phyloP scores from a whole-genome alignment of 2,888 invertebrate genomes.

The Ypsolopha scabrella region DNA sequence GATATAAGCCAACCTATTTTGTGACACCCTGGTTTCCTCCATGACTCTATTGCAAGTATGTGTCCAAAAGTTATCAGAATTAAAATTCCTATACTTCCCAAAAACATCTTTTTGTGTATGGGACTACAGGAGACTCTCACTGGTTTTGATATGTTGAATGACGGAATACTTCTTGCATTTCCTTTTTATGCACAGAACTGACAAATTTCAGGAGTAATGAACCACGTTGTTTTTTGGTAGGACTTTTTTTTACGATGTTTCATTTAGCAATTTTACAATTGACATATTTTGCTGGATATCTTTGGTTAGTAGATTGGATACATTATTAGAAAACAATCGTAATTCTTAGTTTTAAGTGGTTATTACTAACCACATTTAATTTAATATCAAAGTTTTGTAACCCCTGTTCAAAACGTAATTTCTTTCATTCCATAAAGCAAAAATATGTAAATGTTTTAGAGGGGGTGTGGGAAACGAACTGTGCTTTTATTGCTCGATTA shows the following conservation, averaged over 20 bases:
- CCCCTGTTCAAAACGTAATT: conserved; percentile 13
- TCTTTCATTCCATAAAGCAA: conserved; percentile 10
- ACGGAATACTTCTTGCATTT: too few species aligned
- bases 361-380: background rate
- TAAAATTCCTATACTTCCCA: conserved; percentile 35
- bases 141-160: too few species aligned
- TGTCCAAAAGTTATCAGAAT: conserved; percentile 37
- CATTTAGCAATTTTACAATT: too few species aligned
- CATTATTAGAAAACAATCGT: too few species aligned
- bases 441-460: background rate
- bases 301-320: too few species aligned
- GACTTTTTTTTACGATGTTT: too few species aligned
- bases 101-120: conserved; percentile 28
- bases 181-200: too few species aligned
- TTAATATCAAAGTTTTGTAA: conserved; percentile 16
- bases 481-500: background rate
- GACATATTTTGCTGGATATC: too few species aligned
- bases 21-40: conserved; percentile 85
- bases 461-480: background rate
- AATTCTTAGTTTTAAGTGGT: too few species aligned
- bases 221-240: too few species aligned
- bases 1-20: conserved; percentile 74
- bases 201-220: too few species aligned
- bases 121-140: too few species aligned
- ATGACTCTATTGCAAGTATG: conserved; percentile 59